phyloP scores from a whole-genome alignment of 2,888 invertebrate genomes.

The Branchipolynoe longqiensis region DNA sequence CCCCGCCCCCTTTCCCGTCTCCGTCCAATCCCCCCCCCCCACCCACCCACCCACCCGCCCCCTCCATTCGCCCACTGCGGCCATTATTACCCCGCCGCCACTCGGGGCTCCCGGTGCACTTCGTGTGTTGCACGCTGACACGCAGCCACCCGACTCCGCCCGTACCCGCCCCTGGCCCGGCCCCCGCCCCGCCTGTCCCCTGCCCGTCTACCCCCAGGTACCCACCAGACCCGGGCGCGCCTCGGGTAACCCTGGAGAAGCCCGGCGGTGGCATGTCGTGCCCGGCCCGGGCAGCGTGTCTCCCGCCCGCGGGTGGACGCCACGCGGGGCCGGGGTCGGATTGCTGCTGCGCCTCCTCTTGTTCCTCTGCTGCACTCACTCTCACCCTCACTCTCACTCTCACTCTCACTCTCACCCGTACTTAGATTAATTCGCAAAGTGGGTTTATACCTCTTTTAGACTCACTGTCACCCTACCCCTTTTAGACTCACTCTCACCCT shows the following conservation, averaged over 20 bases:
- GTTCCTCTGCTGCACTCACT: too few species aligned
- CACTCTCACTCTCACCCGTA: background rate
- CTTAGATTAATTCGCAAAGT: too few species aligned
- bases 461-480: too few species aligned
- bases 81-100: background rate
- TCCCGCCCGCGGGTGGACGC: too few species aligned
- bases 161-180: background rate
- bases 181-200: background rate
- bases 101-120: background rate
- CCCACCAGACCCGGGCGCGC: background rate
- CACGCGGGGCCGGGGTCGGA: background rate
- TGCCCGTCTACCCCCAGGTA: background rate
- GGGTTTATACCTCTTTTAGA: too few species aligned
- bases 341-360: slow-evolving; percentile 14
- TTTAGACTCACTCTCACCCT: too few species aligned
- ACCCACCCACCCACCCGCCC: background rate
- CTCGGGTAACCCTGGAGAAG: background rate
- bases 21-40: background rate
- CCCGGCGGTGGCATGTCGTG: slow-evolving; percentile 7
- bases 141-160: slow-evolving; percentile 5
- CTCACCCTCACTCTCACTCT: background rate
- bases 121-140: slow-evolving; percentile 4
- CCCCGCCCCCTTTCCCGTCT: slow-evolving; percentile 3
- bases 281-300: background rate
- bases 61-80: background rate